Evolutionary conservation across 2,113 vertebrate genomes (phyloP).

Genomic region (Aythya baeri): DNA sequence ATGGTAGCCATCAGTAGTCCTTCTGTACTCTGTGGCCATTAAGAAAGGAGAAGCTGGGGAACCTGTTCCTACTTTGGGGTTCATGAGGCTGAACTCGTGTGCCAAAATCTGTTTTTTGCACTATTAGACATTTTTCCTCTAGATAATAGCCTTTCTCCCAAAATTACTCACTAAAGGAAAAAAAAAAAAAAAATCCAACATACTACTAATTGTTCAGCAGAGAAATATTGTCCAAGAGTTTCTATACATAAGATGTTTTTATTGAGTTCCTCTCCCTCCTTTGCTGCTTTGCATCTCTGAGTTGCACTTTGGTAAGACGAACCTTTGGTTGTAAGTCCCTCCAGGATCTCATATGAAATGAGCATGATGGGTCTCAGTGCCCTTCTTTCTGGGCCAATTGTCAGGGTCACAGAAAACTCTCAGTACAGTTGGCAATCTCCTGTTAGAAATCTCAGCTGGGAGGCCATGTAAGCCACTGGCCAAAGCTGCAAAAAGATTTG

Average conservation of each 20-base stretch:
- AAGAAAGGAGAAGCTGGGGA: neutral
- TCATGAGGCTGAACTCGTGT: neutral
- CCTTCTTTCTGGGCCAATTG: slow-evolving; percentile 6
- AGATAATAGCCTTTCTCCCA: neutral
- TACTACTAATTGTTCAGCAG: neutral
- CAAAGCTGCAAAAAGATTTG: neutral
- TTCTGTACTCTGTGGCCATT: neutral
- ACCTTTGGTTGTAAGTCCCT: slow-evolving; percentile 53
- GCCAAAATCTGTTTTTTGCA: neutral
- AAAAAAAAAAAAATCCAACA: neutral
- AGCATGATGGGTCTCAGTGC: neutral
- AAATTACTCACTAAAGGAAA: neutral
- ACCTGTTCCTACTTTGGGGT: neutral
- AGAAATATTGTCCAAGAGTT: neutral
- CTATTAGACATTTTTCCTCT: neutral
- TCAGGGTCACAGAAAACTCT: slow-evolving; percentile 31
- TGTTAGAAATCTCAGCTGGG: neutral
- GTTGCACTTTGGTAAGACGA: slow-evolving; percentile 13
- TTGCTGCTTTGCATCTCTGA: neutral
- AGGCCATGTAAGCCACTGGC: neutral
- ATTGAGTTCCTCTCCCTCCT: neutral
- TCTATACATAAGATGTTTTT: neutral
- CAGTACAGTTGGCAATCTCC: neutral
- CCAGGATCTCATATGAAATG: slow-evolving; percentile 17
- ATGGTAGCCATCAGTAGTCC: neutral